Percentiles rank a stretch among this genome's conserved stretches.
Conservation (phyloP, 2,113 vertebrate genomes). For the Anhinga anhinga region DNA sequence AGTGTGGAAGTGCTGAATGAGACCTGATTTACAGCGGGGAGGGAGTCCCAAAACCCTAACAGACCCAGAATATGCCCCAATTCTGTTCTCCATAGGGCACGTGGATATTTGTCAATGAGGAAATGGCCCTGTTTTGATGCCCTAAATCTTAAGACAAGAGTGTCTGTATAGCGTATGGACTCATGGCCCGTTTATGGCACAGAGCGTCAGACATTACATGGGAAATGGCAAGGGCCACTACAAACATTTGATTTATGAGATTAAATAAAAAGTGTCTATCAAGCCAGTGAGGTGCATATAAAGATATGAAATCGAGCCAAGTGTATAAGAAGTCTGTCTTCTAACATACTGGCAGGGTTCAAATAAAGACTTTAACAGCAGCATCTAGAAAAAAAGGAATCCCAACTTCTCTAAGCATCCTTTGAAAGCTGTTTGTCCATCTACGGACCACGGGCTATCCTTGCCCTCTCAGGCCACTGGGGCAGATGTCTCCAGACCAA, state of each 20-base stretch:
- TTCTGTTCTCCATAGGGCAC: not conserved
- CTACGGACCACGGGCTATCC: not conserved
- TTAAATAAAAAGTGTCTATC: not conserved
- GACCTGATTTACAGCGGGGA: not conserved
- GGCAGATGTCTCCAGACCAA: not conserved
- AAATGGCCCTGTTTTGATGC: not conserved
- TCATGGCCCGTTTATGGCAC: not conserved
- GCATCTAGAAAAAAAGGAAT: not conserved
- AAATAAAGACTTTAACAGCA: not conserved
- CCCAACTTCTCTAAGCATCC: not conserved
- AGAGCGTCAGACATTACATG: not conserved
- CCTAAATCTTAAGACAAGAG: not conserved
- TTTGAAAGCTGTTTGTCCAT: not conserved
- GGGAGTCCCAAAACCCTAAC: not conserved
- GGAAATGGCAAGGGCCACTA: not conserved
- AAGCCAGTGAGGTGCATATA: not conserved
- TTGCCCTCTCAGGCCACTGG: not conserved
- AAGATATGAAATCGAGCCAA: not conserved
- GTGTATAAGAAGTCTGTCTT: not conserved
- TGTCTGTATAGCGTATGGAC: not conserved
- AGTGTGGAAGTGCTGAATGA: not conserved
- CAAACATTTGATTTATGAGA: not conserved
- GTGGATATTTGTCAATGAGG: not conserved
- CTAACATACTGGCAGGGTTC: not conserved
- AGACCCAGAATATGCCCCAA: rapidly evolving